Percentiles rank a stretch among this genome's conserved stretches.
Conservation (phyloP, 1,140 invertebrate genomes). For the Temnothorax longispinosus region DNA sequence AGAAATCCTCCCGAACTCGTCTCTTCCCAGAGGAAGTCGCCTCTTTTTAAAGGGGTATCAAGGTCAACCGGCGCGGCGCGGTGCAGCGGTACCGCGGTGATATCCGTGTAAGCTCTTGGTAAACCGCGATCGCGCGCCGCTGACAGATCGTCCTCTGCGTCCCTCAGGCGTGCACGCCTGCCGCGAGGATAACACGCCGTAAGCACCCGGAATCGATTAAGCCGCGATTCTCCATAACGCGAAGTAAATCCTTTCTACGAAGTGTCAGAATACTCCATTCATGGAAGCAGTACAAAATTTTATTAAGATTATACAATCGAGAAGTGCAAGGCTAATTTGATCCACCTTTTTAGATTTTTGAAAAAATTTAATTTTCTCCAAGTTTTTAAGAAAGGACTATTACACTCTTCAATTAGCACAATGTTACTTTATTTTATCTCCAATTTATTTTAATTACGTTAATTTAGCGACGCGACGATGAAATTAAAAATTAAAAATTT, state of each 20-base stretch:
- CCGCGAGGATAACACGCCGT: conserved; percentile 53
- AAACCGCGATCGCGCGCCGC: not conserved
- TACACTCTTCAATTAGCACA: not conserved
- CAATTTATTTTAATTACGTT: not conserved
- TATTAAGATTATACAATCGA: not conserved
- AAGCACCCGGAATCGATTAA: conserved; percentile 26
- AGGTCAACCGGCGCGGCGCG: conserved; percentile 43
- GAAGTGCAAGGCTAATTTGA: not conserved
- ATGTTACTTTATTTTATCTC: not conserved
- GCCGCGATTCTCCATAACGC: not conserved
- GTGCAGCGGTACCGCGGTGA: not conserved
- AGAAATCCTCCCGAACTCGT: not conserved
- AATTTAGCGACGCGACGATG: not conserved
- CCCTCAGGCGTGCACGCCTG: conserved; percentile 57
- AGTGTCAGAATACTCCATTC: not conserved
- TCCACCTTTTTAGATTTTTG: not conserved
- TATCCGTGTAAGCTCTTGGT: not conserved
- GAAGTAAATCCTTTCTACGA: not conserved
- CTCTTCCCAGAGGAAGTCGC: not conserved
- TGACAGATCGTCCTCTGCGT: conserved; percentile 53
- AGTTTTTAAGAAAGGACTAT: not conserved
- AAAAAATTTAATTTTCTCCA: not conserved
- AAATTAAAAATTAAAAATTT: not conserved
- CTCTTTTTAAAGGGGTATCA: conserved; percentile 48
- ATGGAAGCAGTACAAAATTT: not conserved